Percentiles rank a stretch among this genome's conserved stretches.
phyloP scores from a whole-genome alignment of 2,113 vertebrate species.

The Tachuris rubrigastra region DNA sequence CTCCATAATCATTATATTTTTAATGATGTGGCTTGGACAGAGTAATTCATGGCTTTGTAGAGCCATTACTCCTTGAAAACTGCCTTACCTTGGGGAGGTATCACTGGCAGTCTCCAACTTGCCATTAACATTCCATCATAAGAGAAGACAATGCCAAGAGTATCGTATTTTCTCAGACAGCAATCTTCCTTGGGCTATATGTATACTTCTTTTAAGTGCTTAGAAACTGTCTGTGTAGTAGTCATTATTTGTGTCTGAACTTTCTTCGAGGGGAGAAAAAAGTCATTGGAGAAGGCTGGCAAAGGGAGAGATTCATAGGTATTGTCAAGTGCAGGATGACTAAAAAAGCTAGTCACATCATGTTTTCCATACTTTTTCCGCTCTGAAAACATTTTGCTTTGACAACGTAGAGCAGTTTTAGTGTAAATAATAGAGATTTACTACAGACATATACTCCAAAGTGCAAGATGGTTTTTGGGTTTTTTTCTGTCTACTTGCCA shows the following conservation, averaged over 20 bases:
- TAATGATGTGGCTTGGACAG: conserved; percentile 45
- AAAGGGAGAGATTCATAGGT: conserved; percentile 2
- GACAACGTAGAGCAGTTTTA: neutral
- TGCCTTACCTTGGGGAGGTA: conserved; percentile 8
- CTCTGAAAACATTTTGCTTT: neutral
- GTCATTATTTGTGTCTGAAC: neutral
- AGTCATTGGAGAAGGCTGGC: neutral
- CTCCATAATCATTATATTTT: conserved; percentile 33
- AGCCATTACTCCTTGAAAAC: neutral
- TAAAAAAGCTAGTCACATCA: neutral
- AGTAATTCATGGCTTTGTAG: neutral
- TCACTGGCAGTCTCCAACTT: neutral
- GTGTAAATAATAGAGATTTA: neutral
- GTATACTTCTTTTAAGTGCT: neutral
- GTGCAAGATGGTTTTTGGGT: neutral
- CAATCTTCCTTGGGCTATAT: neutral
- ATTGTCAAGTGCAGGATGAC: neutral
- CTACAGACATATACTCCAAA: neutral
- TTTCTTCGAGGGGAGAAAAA: neutral
- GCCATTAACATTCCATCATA: neutral
- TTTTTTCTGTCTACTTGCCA: neutral
- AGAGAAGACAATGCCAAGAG: neutral
- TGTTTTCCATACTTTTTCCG: conserved; percentile 51
- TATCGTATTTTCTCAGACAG: neutral
- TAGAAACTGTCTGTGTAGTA: neutral